Percentiles rank a stretch among this genome's conserved stretches.
phyloP scores from a whole-genome alignment of 2,797 vertebrate species.

The Tadarida brasiliensis region DNA sequence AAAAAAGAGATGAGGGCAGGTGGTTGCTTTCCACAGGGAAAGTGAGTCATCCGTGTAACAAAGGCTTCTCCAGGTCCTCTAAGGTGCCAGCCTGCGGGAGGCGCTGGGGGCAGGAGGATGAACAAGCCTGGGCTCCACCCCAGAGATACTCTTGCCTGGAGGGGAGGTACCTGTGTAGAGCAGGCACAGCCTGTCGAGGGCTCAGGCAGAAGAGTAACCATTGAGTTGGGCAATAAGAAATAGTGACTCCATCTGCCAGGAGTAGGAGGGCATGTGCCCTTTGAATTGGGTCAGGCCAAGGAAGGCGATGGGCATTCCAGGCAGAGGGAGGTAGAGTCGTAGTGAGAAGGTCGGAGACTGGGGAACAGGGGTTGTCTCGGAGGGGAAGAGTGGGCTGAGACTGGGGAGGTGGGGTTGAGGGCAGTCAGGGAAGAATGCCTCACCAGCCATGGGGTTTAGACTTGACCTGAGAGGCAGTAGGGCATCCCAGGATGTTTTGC shows the following conservation, averaged over 20 bases:
- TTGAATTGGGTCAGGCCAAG: neutral
- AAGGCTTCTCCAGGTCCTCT: neutral
- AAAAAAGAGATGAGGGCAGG: neutral
- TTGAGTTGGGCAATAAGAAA: neutral
- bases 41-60: neutral
- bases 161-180: too few relatives aligned
- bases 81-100: neutral
- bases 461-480: neutral
- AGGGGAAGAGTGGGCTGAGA: neutral
- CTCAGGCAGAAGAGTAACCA: neutral
- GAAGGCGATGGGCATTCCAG: neutral
- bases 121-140: neutral
- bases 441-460: too few relatives aligned
- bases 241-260: neutral
- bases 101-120: neutral
- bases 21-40: neutral
- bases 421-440: neutral
- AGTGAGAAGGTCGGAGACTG: neutral
- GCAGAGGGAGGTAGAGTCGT: neutral
- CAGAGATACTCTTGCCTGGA: neutral
- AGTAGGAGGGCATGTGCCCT: neutral
- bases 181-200: neutral
- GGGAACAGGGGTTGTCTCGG: neutral
- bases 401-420: neutral
- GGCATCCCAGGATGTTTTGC: neutral